Base-by-base conservation (phyloP, 2,888 invertebrate species). In the Agrotis segetum region DNA sequence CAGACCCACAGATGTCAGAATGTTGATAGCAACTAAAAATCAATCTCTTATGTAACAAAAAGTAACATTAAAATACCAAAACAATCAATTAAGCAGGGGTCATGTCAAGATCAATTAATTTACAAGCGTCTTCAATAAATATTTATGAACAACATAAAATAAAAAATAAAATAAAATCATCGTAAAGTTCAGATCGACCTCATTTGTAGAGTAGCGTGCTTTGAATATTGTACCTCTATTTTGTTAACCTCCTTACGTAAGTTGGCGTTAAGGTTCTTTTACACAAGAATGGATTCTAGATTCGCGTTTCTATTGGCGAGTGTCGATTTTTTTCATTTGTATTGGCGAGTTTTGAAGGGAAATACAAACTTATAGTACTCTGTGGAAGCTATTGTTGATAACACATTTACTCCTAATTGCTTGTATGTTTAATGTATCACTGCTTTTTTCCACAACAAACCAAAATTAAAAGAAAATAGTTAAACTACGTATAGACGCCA, bases 111-210 rank as follows among this genome's bases (percentile, higher is more conserved):
- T 3, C 63, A 68, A 75, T 77, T 64, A 81, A 77, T 75, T 47
- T 64, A 66, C 44, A 49, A 73, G 21, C n/a, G 29, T 53, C 34
- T 56, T 14, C 80, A 63, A 53, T 79, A 81, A 77, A 77, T 81
- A 64, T 81, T 77, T 64, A 77, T 75, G 67, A 34, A 24, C 52
- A 34, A 61, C 81, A 34, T 66, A 17, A 21, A 77, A 75, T 74
- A 76, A 78, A 47, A 64, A 74, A 79, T 73, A 46, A 74, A 66
- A 53, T 61, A 64, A 52, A 65, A 71, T 46, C 55, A 46, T 81
- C 76, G 68, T 81, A 56, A 64, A 75, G 3, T 46, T 44, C 13
- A 9, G 11, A 14, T 56, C 77, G 77, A 81, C 77, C 81, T 65
- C 64, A 60, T 77, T 81, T 62, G 47, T 50, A 16, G 5, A 19